Evolutionary conservation across 2,113 vertebrate genomes (phyloP).

Genomic region (Hystrix brachyura): DNA sequence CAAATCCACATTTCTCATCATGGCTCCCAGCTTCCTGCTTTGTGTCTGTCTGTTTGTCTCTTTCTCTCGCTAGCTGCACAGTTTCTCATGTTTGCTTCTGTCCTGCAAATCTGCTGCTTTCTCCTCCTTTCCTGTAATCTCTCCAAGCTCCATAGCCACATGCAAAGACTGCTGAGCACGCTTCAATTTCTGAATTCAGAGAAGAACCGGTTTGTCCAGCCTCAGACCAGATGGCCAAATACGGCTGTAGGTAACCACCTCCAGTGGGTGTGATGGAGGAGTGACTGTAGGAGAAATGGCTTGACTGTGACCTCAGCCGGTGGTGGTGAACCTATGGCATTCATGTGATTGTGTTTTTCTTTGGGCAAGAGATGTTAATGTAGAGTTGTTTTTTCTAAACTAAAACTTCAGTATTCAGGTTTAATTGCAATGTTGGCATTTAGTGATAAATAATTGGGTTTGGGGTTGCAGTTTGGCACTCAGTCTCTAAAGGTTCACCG

Average conservation of each 20-base stretch:
- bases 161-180: background rate
- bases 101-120: background rate
- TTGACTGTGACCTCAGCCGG: background rate
- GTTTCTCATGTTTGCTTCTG: background rate
- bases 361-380: background rate
- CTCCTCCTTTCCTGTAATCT: too few species aligned
- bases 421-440: background rate
- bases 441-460: background rate
- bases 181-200: background rate
- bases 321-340: too few species aligned
- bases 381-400: background rate
- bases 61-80: background rate
- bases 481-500: background rate
- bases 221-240: background rate
- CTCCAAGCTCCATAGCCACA: background rate
- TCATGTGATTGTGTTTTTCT: background rate
- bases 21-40: background rate
- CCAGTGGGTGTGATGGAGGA: background rate
- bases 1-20: background rate
- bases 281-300: background rate
- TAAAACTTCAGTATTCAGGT: background rate
- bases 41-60: rapidly evolving
- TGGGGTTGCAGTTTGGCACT: background rate
- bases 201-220: background rate
- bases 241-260: background rate